phyloP scores from a whole-genome alignment of 2,888 invertebrate genomes.

The Erebia ligea region DNA sequence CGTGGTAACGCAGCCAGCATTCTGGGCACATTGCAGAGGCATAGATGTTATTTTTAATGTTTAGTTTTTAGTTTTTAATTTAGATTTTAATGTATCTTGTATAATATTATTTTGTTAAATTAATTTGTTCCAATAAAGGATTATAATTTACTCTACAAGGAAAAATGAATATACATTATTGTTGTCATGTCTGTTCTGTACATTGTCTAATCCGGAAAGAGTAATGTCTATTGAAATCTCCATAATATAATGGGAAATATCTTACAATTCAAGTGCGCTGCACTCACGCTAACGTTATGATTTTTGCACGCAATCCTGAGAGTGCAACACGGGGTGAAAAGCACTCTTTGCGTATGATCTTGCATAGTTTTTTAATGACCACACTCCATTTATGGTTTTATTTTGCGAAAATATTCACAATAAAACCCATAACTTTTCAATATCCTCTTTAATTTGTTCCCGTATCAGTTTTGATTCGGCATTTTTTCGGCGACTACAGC shows the following conservation, averaged over 20 bases:
- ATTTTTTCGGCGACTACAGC: too few species aligned
- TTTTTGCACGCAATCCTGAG: constrained; percentile 32
- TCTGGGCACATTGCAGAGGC: too few species aligned
- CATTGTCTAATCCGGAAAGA: constrained; percentile 3
- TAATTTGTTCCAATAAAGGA: too few species aligned
- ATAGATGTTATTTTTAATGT: too few species aligned
- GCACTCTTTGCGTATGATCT: constrained; percentile 36
- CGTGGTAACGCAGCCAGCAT: too few species aligned
- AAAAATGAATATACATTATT: constrained; percentile 23
- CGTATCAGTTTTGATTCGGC: too few species aligned
- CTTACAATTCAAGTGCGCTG: constrained; percentile 37
- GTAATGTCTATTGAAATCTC: constrained; percentile 25
- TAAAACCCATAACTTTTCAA: neutral
- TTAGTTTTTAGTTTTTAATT: too few species aligned
- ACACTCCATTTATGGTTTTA: constrained; percentile 34
- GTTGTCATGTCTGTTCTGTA: constrained; percentile 1
- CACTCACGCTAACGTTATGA: constrained; percentile 37
- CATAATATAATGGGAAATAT: constrained; percentile 36
- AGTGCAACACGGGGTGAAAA: constrained; percentile 32
- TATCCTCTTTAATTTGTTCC: neutral
- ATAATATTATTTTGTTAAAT: too few species aligned
- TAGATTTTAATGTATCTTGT: too few species aligned
- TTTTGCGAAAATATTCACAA: constrained; percentile 23
- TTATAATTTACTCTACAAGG: too few species aligned
- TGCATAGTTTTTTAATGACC: constrained; percentile 37